These are phyloP conservation scores for Physella acuta DNA, from an alignment of 1,140 invertebrate species.

Conservation along the genomic window DNA sequence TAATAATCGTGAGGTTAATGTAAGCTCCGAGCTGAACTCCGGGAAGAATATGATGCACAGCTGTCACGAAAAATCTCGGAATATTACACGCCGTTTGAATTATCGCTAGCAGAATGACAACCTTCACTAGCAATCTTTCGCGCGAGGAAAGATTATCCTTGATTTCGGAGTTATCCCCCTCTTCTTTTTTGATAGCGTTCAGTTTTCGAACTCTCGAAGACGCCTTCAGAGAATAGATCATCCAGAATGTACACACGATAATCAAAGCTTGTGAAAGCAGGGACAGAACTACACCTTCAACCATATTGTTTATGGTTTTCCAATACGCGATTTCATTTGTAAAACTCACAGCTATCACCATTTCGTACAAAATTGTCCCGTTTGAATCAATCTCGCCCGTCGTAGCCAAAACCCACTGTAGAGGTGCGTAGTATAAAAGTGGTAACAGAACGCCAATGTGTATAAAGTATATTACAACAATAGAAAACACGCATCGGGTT, in stretches of 20 bases:
- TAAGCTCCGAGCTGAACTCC: neutral
- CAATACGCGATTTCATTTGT: neutral
- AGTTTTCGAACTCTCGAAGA: neutral
- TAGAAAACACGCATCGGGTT: neutral
- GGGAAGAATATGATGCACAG: neutral
- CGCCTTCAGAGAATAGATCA: neutral
- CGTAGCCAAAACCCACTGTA: conserved; percentile 2
- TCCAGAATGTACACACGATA: neutral
- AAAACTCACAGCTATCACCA: neutral
- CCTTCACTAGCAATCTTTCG: neutral
- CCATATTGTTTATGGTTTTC: neutral
- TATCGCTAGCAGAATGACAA: neutral
- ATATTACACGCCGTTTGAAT: neutral
- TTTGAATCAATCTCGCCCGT: neutral
- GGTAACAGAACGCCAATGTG: neutral
- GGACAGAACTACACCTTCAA: neutral
- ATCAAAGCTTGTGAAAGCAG: neutral
- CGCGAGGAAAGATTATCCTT: neutral
- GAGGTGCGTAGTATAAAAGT: neutral
- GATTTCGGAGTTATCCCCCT: no score
- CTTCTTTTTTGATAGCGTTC: no score
- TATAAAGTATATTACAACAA: neutral
- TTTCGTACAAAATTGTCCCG: neutral
- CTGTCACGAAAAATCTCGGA: neutral
- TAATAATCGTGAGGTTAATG: neutral